Evolutionary conservation across 2,113 vertebrate species (phyloP).

Genomic region (Tor tambroides): DNA sequence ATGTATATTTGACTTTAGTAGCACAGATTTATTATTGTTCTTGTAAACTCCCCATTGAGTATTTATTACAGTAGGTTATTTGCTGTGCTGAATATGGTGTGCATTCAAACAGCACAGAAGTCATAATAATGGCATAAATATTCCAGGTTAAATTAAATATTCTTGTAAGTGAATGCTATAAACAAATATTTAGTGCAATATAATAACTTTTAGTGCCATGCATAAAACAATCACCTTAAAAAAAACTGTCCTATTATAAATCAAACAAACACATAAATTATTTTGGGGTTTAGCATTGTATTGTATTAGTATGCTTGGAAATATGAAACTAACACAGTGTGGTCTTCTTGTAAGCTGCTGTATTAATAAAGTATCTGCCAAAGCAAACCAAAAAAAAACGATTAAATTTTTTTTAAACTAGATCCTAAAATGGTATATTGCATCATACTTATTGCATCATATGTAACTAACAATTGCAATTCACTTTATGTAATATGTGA

Average conservation of each 20-base stretch:
- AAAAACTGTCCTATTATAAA: neutral
- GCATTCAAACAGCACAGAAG: neutral
- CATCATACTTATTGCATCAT: neutral
- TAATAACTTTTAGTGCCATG: neutral
- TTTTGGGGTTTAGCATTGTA: neutral
- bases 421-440: neutral
- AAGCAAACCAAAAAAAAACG: no score
- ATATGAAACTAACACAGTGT: neutral
- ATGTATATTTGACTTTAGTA: neutral
- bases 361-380: neutral
- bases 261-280: neutral
- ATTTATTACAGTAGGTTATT: neutral
- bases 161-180: neutral
- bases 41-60: neutral
- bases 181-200: neutral
- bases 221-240: neutral
- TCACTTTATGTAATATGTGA: neutral
- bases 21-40: neutral
- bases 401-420: neutral
- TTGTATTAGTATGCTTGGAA: neutral
- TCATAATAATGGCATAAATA: neutral
- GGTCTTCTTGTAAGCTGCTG: neutral
- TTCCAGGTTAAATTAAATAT: neutral
- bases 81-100: neutral
- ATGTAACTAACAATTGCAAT: neutral